Evolutionary conservation across 2,797 vertebrate species (phyloP).

Genomic region (Periparus ater): DNA sequence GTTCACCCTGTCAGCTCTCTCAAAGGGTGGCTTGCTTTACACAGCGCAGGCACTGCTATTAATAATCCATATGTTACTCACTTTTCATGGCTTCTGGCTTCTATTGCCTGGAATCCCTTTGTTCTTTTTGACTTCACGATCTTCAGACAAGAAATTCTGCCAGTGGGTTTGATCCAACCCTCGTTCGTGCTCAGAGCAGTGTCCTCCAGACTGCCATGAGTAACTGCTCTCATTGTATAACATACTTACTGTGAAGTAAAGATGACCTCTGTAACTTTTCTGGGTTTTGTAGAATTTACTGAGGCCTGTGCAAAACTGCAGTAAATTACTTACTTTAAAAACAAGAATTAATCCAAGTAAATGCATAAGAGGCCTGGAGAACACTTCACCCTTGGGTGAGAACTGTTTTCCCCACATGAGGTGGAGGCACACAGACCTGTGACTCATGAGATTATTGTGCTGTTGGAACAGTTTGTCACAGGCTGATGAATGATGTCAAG

Average conservation of each 20-base stretch:
- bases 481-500: background rate
- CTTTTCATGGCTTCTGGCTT: background rate
- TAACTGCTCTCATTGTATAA: background rate
- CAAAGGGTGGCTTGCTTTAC: background rate
- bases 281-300: background rate
- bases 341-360: background rate
- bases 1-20: background rate
- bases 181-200: rapidly evolving
- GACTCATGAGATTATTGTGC: background rate
- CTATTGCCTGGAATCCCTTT: background rate
- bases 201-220: background rate
- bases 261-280: background rate
- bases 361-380: background rate
- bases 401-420: background rate
- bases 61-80: background rate
- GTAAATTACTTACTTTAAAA: background rate
- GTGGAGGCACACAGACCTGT: background rate
- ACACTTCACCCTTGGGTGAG: background rate
- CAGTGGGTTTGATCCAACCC: background rate
- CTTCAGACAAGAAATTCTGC: background rate
- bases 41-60: background rate
- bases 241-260: background rate
- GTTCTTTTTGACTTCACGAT: background rate
- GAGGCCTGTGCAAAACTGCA: background rate
- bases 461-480: background rate